A percentile compares a stretch with the other conserved stretches of the same genome.
Conservation (phyloP, 2,888 invertebrate genomes). For the Neelides folsomi region DNA sequence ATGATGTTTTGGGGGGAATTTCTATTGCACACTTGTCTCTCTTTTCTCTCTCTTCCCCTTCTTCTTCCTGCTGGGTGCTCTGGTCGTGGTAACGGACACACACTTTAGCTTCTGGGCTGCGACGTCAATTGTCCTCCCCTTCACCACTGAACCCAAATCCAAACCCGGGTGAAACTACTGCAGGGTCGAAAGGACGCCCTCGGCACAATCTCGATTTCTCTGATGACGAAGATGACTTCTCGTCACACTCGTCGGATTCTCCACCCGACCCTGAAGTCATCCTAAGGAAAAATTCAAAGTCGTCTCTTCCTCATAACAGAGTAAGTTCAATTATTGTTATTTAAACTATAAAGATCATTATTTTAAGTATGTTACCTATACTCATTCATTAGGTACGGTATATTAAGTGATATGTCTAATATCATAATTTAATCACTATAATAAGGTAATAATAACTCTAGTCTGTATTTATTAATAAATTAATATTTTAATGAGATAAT, state of each 20-base stretch:
- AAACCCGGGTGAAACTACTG: too few relatives aligned
- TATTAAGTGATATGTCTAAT: too few relatives aligned
- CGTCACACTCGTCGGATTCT: conserved; percentile 32
- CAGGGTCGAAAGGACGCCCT: conserved; percentile 1
- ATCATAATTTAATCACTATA: too few relatives aligned
- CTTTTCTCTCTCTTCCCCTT: conserved; percentile 11
- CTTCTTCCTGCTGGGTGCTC: too few relatives aligned
- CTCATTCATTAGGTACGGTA: too few relatives aligned
- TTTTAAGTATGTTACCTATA: too few relatives aligned
- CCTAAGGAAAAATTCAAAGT: conserved; percentile 30
- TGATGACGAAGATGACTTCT: conserved; percentile 32
- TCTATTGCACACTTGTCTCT: conserved; percentile 3
- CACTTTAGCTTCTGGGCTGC: conserved; percentile 30
- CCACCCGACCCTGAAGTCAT: conserved; percentile 30
- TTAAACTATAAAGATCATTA: too few relatives aligned
- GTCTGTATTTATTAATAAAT: too few relatives aligned
- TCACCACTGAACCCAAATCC: conserved; percentile 15
- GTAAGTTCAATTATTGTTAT: conserved; percentile 13
- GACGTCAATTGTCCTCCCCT: conserved; percentile 31
- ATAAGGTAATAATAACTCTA: too few relatives aligned
- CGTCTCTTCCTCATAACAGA: conserved; percentile 28
- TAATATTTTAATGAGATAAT: too few relatives aligned
- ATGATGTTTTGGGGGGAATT: background rate
- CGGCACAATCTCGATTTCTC: conserved; percentile 28
- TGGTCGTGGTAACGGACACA: background rate